Conservation (phyloP, 2,113 vertebrate genomes). For the Orycteropus afer region DNA sequence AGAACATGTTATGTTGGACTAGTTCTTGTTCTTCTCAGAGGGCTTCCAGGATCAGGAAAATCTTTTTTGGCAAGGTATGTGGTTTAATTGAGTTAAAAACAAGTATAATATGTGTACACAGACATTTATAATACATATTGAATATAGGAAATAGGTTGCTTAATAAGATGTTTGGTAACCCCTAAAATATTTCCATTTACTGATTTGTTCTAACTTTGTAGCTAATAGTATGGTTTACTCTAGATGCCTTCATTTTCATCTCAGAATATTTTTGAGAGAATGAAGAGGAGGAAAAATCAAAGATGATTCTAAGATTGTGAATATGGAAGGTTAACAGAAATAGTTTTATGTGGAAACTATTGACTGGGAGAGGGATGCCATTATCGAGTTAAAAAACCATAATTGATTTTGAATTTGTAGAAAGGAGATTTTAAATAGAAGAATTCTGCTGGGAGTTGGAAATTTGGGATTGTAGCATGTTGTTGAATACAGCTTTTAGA, state of each 20-base stretch:
- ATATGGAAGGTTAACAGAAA: neutral
- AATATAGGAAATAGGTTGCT: conserved; percentile 22
- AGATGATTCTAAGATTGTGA: conserved; percentile 29
- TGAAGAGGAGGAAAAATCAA: conserved; percentile 10
- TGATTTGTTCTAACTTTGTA: conserved; percentile 36
- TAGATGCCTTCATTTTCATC: conserved; percentile 24
- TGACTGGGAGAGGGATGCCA: neutral
- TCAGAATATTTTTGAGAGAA: conserved; percentile 44
- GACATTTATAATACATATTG: neutral
- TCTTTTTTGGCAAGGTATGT: conserved; percentile 94
- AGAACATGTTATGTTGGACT: conserved; percentile 87
- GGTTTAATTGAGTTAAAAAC: conserved; percentile 69
- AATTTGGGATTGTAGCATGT: conserved; percentile 39
- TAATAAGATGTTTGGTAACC: conserved; percentile 35
- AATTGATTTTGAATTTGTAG: conserved; percentile 34
- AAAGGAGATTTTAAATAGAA: neutral
- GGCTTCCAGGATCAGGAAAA: conserved; percentile 97
- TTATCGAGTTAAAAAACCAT: conserved; percentile 18
- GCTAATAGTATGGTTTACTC: neutral
- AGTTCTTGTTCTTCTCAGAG: conserved; percentile 95
- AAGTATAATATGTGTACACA: neutral
- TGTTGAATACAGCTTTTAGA: conserved; percentile 49
- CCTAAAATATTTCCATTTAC: neutral
- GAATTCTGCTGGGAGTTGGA: conserved; percentile 14
- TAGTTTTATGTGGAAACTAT: conserved; percentile 43